phyloP scores from a whole-genome alignment of 2,113 vertebrate genomes.

The Leucopsar rothschildi region DNA sequence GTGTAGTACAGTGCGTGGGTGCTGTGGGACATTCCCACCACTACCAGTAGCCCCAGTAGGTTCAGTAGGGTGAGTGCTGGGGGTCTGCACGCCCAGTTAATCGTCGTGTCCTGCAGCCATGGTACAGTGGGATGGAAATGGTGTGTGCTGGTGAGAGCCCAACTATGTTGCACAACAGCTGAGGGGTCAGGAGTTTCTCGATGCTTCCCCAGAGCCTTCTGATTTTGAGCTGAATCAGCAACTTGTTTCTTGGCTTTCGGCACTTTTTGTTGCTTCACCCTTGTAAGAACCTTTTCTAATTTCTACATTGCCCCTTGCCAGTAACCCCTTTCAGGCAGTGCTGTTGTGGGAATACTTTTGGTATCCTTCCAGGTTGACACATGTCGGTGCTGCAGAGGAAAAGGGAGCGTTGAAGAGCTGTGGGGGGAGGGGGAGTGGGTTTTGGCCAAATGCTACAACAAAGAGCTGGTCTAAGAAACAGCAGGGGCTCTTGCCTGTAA shows the following conservation, averaged over 20 bases:
- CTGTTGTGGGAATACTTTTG: not conserved
- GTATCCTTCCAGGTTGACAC: not conserved
- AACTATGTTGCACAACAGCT: not conserved
- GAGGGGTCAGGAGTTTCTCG: fast-evolving
- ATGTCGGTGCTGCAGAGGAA: not conserved
- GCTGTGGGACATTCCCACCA: not conserved
- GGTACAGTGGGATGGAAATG: not conserved
- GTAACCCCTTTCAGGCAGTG: not conserved
- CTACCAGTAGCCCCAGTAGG: not conserved
- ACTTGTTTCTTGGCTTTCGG: not conserved
- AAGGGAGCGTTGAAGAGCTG: not conserved
- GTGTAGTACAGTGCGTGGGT: fast-evolving
- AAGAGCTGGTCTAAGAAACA: not conserved
- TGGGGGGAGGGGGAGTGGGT: not conserved
- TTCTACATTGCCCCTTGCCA: not conserved
- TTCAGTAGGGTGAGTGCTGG: not conserved
- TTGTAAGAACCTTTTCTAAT: not conserved
- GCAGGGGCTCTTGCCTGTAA: not conserved
- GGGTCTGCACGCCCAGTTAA: not conserved
- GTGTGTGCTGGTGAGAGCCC: not conserved
- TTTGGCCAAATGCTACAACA: fast-evolving
- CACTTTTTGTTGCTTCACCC: not conserved
- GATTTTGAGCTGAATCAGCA: not conserved
- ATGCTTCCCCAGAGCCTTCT: not conserved
- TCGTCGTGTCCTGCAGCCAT: not conserved